A percentile compares a stretch with the other conserved stretches of the same genome.
phyloP scores from a whole-genome alignment of 2,888 invertebrate genomes.

The Griposia aprilina region DNA sequence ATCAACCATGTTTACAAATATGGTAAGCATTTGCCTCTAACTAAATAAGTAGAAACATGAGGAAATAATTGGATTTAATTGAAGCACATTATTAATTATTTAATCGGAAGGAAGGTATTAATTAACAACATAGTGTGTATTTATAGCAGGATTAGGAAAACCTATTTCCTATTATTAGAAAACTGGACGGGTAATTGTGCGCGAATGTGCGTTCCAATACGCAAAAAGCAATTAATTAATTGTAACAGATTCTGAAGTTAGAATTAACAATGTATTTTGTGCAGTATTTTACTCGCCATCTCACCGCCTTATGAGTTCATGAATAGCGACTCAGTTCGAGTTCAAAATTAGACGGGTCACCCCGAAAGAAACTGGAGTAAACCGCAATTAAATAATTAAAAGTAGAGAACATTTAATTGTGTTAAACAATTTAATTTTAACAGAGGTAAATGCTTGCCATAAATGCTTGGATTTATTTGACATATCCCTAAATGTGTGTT shows the following conservation, averaged over 20 bases:
- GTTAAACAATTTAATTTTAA: not conserved
- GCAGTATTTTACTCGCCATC: too few relatives aligned
- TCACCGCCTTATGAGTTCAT: too few relatives aligned
- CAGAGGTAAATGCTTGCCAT: conserved; percentile 3
- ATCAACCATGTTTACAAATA: conserved; percentile 1
- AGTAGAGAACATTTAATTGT: too few relatives aligned
- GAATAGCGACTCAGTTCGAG: too few relatives aligned
- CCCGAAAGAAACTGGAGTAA: too few relatives aligned
- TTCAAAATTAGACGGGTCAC: too few relatives aligned
- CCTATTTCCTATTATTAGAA: conserved; percentile 4
- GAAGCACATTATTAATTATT: conserved; percentile 12
- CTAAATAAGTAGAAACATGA: not conserved
- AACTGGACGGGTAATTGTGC: too few relatives aligned
- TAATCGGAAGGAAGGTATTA: conserved; percentile 37
- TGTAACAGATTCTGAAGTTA: not conserved
- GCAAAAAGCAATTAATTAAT: not conserved
- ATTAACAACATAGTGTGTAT: not conserved
- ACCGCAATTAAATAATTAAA: too few relatives aligned
- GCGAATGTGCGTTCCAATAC: too few relatives aligned
- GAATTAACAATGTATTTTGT: too few relatives aligned
- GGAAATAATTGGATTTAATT: conserved; percentile 48
- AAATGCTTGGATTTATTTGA: not conserved
- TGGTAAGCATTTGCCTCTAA: conserved; percentile 25
- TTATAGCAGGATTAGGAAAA: not conserved
- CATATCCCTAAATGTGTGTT: not conserved